Percentiles rank a stretch among this genome's conserved stretches.
These are phyloP conservation scores for Vimba vimba DNA, from an alignment of 2,113 vertebrate genomes.

Conservation along the genomic window DNA sequence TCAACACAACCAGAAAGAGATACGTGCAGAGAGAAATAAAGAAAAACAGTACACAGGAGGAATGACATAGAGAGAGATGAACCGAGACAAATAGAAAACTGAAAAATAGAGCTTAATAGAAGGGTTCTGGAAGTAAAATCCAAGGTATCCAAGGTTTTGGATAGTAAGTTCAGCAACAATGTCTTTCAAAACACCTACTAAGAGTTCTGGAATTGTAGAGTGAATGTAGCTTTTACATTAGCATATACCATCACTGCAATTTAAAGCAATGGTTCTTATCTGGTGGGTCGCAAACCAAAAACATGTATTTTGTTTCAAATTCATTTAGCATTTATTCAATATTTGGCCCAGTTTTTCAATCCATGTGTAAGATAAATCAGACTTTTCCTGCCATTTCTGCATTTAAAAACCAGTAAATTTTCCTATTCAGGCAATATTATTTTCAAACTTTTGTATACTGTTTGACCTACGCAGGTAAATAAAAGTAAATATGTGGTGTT, in stretches of 20 bases:
- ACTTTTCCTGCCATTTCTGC: not conserved
- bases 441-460: not conserved
- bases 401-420: not conserved
- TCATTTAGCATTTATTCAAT: not conserved
- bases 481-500: not conserved
- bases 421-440: not conserved
- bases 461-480: not conserved
- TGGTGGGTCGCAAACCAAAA: not conserved
- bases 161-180: too few relatives aligned
- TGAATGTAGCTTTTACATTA: too few relatives aligned
- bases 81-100: not conserved
- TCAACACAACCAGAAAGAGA: not conserved
- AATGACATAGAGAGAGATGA: not conserved
- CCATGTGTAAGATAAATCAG: not conserved
- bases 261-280: too few relatives aligned
- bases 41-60: not conserved
- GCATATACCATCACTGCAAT: too few relatives aligned
- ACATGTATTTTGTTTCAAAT: not conserved
- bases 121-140: not conserved
- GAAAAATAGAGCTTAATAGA: not conserved
- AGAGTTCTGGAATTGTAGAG: not conserved
- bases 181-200: not conserved
- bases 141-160: too few relatives aligned
- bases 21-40: conserved; percentile 15
- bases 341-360: not conserved